phyloP scores from a whole-genome alignment of 2,113 vertebrate species.

The Hippocampus comes region DNA sequence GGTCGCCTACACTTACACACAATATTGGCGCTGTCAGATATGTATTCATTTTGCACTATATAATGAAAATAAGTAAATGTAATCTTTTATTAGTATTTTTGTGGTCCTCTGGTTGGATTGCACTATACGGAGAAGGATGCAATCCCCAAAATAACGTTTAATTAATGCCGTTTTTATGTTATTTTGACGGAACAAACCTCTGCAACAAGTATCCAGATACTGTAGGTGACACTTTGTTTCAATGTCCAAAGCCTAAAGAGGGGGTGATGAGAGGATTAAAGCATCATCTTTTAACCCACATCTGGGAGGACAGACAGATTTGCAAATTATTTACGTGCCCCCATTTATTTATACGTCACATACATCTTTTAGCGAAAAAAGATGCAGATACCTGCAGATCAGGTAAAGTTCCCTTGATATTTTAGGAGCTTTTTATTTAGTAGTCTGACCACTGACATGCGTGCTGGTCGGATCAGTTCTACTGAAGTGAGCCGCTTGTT shows the following conservation, averaged over 20 bases:
- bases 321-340: neutral
- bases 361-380: neutral
- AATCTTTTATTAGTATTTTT: too few species aligned
- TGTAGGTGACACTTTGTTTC: slow-evolving; percentile 7
- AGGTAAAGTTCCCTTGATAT: neutral
- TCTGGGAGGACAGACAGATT: slow-evolving; percentile 29
- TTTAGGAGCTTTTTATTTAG: neutral
- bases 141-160: neutral
- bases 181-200: neutral
- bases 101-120: too few species aligned
- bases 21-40: neutral
- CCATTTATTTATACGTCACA: neutral
- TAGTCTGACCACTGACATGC: neutral
- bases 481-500: neutral
- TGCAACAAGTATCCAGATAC: neutral
- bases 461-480: neutral
- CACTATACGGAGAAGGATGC: neutral
- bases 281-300: slow-evolving; percentile 45
- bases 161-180: slow-evolving; percentile 42
- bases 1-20: neutral
- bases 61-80: too few species aligned
- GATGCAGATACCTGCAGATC: neutral
- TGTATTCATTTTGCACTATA: neutral
- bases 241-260: slow-evolving; percentile 4
- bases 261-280: slow-evolving; percentile 45